Conservation (phyloP, 2,888 invertebrate genomes). For the Orthonevra nobilis region DNA sequence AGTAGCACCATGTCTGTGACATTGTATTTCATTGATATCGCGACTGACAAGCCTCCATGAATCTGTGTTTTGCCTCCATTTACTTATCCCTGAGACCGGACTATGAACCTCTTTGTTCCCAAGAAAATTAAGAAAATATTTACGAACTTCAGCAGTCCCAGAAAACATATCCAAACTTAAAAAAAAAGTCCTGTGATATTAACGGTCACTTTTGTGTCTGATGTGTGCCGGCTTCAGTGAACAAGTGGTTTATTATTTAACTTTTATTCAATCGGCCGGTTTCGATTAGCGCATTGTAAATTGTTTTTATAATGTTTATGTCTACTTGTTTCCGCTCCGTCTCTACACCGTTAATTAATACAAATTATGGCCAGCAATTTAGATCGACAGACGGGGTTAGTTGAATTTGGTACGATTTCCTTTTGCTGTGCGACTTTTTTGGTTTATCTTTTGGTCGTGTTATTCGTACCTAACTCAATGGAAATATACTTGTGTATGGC, state of each 20-base stretch:
- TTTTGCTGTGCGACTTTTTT: neutral
- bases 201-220: too few species aligned
- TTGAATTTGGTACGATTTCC: neutral
- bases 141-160: too few species aligned
- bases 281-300: conserved; percentile 1
- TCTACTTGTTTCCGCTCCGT: neutral
- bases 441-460: conserved; percentile 2
- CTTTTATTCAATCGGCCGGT: neutral
- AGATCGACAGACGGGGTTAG: conserved; percentile 7
- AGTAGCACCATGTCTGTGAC: conserved; percentile 2
- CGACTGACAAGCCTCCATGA: conserved; percentile 38
- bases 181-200: too few species aligned
- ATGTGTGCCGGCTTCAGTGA: neutral
- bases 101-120: too few species aligned
- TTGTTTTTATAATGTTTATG: neutral
- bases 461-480: conserved; percentile 12
- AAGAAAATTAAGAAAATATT: too few species aligned
- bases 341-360: conserved; percentile 8
- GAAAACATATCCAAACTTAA: too few species aligned
- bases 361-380: conserved; percentile 35
- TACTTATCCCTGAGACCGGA: too few species aligned
- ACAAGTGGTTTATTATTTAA: conserved; percentile 21
- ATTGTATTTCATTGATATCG: conserved; percentile 21
- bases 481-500: conserved; percentile 5
- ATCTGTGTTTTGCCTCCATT: neutral